Base-by-base conservation (phyloP, 1,140 invertebrate species). In the Nasonia vitripennis region DNA sequence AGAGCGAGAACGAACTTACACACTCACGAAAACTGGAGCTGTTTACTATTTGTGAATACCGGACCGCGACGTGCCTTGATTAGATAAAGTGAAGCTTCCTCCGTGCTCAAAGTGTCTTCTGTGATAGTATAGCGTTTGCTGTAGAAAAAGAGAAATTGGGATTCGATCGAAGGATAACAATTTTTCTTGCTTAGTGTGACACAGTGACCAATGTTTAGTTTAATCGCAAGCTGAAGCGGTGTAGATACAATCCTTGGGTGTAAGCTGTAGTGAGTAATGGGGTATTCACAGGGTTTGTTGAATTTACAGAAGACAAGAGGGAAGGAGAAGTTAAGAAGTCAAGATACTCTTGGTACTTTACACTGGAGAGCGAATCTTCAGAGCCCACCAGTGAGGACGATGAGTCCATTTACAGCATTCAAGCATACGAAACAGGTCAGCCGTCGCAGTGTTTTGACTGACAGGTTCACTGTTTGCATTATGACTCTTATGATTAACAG, bases 341-440 rank as follows among this genome's bases (percentile, higher is more conserved):
- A 51, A 83, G 41, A 17, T 86, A 82, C 41, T 86, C 81, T 0
- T 89, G 88, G 85, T 89, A 88, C 70, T 86, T 89, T 74, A 90
- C 87, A 2, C 74, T 90, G 51, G 89, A 90, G 17, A 88, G 86
- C 41, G 89, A 90, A 84, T 90, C 88, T 23, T 87, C 88, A 0
- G 23, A 83, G 9, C 88, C 87, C 0, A 90, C 88, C 0, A 87
- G 88, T 85, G 90, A 90, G 74, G 90, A 90, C 77, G 88, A 88
- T 11, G 90, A 90, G 73, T 90, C 90, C 12, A 84, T 90, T 37
- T 87, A 89, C 77, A 89, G 88, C 51, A 81, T 88, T 2, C 89
- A 90, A 71, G 90, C 83, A 48, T 81, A 88, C 67, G 90, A 90
- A 87, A 90, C 89, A 81, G 90, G 90, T 90, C 78, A 20, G 27